Evolutionary conservation across 2,888 invertebrate species (phyloP), one percentile per base, ranked within the genome.

Genomic region (Heliconius cydno): DNA sequence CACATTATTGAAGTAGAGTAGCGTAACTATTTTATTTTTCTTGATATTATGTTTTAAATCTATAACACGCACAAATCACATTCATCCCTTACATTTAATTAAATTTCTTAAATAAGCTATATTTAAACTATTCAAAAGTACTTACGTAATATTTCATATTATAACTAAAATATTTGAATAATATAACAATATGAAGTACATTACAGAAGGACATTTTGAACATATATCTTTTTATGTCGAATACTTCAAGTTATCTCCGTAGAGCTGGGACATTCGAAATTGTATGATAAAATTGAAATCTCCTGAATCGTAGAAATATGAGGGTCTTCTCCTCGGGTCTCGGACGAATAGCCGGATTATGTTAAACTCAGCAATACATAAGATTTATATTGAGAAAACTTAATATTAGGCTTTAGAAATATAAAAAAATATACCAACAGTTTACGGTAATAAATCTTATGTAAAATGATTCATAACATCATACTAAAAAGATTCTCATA

Each of bases 311-410:
- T 79, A 83, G 84, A 84, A 84, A 85, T 85, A 83, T 84, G 85
- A 84, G 84, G 85, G 84, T 83, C 72, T 77, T 65, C 73, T 80
- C 74, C 80, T 81, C 83, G 66, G 79, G 76, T 77, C 79, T 80
- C 81, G 83, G 84, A 83, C 85, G 84, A 86, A 86, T 86, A 82
- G 85, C 83, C 72, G 84, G 86, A 86, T 87, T 84, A 86, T 87
- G 85, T 79, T 85, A 86, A 85, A 83, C 80, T 81, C 80, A 74
- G 79, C 78, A 76, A 76, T 81, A 81, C 74, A 79, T 77, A 71
- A 46, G 77, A 77, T 79, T 78, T 73, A 77, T 74, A 71, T 82
- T 80, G 41, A 80, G 76, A 52, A 72, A 67, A 79, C 52, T 76
- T 65, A 67, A 41, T 77, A 67, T 79, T 38, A 34, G n/a, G 25